Evolutionary conservation across 2,797 vertebrate genomes (phyloP).

Genomic region (Phrynocephalus forsythii): DNA sequence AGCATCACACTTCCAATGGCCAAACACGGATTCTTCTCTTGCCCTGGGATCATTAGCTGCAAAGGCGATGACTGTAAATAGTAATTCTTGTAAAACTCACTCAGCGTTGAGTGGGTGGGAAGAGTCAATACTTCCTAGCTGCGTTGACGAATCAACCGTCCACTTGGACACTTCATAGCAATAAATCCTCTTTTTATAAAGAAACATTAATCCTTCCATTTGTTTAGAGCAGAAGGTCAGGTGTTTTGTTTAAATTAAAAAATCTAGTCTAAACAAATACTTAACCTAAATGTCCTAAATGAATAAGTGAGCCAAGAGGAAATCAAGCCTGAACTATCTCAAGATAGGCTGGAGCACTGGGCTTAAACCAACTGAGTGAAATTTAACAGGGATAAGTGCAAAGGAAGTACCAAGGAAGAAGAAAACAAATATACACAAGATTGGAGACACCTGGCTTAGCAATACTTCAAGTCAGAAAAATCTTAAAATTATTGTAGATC

Average conservation of each 20-base stretch:
- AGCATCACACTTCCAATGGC: background rate
- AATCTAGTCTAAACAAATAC: background rate
- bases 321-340: no score
- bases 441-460: no score
- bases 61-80: background rate
- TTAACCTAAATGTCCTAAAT: no score
- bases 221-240: background rate
- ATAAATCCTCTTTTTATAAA: background rate
- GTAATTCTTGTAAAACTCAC: background rate
- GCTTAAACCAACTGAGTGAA: no score
- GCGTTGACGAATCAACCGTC: background rate
- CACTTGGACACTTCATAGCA: background rate
- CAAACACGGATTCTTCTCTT: background rate
- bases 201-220: background rate
- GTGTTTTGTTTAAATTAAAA: background rate
- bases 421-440: no score
- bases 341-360: no score
- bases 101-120: background rate
- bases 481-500: no score
- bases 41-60: background rate
- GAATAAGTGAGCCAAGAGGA: no score
- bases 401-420: no score
- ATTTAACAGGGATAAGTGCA: no score
- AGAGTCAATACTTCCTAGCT: background rate
- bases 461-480: no score